Percentiles rank a stretch among this genome's conserved stretches.
These are phyloP conservation scores for Pseudomyrmex sp. DNA, from an alignment of 1,140 invertebrate species.

Conservation along the genomic window DNA sequence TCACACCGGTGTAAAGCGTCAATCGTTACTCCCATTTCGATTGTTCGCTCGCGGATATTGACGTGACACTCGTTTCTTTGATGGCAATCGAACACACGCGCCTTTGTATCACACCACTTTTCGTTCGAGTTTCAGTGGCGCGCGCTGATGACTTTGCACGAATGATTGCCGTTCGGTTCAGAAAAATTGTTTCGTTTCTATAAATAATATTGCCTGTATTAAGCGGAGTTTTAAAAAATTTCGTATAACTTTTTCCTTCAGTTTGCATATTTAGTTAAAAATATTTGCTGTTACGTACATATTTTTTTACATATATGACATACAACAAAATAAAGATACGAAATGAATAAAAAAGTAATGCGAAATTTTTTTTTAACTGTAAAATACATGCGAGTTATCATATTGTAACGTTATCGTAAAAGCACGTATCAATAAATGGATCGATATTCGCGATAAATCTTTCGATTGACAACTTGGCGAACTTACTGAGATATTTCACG, in stretches of 20 bases:
- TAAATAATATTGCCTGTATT: neutral
- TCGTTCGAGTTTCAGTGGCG: neutral
- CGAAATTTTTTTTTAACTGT: too few species aligned
- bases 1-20: neutral
- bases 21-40: neutral
- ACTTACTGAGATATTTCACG: neutral
- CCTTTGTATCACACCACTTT: neutral
- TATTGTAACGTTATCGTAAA: neutral
- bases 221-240: too few species aligned
- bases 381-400: neutral
- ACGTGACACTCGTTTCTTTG: neutral
- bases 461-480: slow-evolving; percentile 7
- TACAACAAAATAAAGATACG: too few species aligned
- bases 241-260: too few species aligned
- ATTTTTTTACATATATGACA: too few species aligned
- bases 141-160: neutral
- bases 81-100: neutral
- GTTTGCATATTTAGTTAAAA: too few species aligned
- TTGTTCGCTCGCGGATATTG: neutral
- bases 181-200: neutral
- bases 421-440: too few species aligned
- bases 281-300: too few species aligned
- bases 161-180: neutral
- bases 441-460: neutral
- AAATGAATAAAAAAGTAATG: too few species aligned